phyloP scores from a whole-genome alignment of 2,888 invertebrate genomes.

The Geophilus truncorum region DNA sequence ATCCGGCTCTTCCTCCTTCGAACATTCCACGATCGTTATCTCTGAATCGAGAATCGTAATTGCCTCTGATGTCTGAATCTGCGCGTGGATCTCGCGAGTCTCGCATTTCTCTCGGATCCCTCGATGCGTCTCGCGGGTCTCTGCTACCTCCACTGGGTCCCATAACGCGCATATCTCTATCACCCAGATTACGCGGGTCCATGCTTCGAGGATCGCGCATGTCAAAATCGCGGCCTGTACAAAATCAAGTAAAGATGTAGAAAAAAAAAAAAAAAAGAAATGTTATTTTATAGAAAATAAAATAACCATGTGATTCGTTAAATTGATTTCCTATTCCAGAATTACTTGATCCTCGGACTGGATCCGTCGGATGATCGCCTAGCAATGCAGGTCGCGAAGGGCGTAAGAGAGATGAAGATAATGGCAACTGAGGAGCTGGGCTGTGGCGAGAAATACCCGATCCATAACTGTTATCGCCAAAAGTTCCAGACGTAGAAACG shows the following conservation, averaged over 20 bases:
- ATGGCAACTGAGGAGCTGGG: neutral
- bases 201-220: conserved; percentile 27
- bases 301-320: neutral
- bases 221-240: conserved; percentile 13
- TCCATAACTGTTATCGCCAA: neutral
- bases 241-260: neutral
- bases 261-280: neutral
- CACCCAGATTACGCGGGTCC: conserved; percentile 47
- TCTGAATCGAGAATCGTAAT: conserved; percentile 32
- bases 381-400: conserved; percentile 2
- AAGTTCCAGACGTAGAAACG: neutral
- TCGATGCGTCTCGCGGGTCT: conserved; percentile 39
- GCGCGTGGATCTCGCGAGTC: conserved; percentile 34
- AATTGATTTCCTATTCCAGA: neutral
- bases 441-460: neutral
- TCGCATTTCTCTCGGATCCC: conserved; percentile 40
- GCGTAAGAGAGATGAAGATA: neutral
- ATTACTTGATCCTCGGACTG: neutral
- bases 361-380: neutral
- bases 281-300: neutral
- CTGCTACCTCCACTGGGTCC: conserved; percentile 38
- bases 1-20: neutral
- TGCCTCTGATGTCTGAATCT: conserved; percentile 30
- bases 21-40: neutral
- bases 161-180: conserved; percentile 71